Conservation (phyloP, 1,140 invertebrate genomes). For the Helicoverpa armigera region DNA sequence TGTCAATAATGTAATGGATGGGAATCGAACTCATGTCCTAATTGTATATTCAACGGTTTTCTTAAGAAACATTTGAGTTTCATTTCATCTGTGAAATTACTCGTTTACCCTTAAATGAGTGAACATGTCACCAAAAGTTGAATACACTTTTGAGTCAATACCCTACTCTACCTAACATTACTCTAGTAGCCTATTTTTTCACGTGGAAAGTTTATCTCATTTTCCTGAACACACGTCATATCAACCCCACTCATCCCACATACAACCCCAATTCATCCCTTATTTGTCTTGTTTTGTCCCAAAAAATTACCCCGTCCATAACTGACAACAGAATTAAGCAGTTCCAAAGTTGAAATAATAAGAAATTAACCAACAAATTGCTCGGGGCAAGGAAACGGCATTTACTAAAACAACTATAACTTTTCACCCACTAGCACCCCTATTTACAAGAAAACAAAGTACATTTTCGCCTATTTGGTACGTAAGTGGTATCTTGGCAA, state of each 20-base stretch:
- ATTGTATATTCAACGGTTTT: no score
- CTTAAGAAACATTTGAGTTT: no score
- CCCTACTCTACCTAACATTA: background rate
- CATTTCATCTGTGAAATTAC: no score
- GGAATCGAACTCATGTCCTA: no score
- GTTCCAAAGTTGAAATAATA: slow-evolving; percentile 37
- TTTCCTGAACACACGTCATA: slow-evolving; percentile 15
- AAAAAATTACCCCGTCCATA: slow-evolving; percentile 10
- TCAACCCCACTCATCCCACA: slow-evolving; percentile 11
- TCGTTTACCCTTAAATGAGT: background rate
- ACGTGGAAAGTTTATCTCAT: background rate
- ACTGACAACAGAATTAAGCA: slow-evolving; percentile 36
- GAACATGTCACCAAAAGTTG: background rate
- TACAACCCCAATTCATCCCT: background rate
- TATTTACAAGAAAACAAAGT: slow-evolving; percentile 13
- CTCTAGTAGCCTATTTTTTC: background rate
- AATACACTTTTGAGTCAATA: background rate
- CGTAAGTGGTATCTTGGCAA: slow-evolving; percentile 24
- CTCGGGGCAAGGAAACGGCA: slow-evolving; percentile 36
- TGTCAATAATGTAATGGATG: no score
- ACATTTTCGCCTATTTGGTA: background rate
- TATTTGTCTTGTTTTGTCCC: slow-evolving; percentile 20
- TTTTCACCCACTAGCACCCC: background rate
- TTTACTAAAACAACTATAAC: slow-evolving; percentile 14
- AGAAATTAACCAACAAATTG: slow-evolving; percentile 45